phyloP scores from a whole-genome alignment of 2,797 vertebrate species.

The Coilia nasus region DNA sequence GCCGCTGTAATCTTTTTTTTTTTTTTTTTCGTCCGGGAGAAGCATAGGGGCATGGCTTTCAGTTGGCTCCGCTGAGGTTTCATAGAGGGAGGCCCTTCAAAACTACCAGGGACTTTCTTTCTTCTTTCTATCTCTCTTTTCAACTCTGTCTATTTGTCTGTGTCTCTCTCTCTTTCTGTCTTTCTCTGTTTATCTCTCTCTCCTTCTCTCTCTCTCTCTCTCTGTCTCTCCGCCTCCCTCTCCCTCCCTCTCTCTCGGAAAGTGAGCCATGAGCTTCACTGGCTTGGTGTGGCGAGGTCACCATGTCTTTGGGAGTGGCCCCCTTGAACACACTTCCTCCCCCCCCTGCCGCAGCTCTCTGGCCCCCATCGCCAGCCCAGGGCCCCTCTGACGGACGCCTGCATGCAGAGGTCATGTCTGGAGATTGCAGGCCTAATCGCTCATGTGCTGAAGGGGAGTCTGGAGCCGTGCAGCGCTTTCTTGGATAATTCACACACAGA shows the following conservation, averaged over 20 bases:
- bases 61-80: background rate
- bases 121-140: no score
- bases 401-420: constrained; percentile 44
- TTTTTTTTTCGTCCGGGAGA: background rate
- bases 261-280: background rate
- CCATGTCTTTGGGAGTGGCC: constrained; percentile 24
- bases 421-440: constrained; percentile 44
- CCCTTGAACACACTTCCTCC: constrained; percentile 29
- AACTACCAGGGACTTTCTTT: background rate
- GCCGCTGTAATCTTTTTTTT: constrained; percentile 63
- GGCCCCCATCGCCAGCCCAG: background rate
- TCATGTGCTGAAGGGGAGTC: constrained; percentile 42
- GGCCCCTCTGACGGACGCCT: constrained; percentile 35
- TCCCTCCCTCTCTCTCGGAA: background rate
- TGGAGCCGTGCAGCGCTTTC: background rate
- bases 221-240: background rate
- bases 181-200: no score
- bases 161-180: no score
- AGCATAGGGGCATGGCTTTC: constrained; percentile 37
- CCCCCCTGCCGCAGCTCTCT: constrained; percentile 29
- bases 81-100: background rate
- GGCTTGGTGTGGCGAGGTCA: background rate
- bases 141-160: no score
- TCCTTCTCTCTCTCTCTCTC: no score
- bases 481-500: background rate